Conservation (phyloP, 2,797 vertebrate species). For the Hipposideros larvatus region DNA sequence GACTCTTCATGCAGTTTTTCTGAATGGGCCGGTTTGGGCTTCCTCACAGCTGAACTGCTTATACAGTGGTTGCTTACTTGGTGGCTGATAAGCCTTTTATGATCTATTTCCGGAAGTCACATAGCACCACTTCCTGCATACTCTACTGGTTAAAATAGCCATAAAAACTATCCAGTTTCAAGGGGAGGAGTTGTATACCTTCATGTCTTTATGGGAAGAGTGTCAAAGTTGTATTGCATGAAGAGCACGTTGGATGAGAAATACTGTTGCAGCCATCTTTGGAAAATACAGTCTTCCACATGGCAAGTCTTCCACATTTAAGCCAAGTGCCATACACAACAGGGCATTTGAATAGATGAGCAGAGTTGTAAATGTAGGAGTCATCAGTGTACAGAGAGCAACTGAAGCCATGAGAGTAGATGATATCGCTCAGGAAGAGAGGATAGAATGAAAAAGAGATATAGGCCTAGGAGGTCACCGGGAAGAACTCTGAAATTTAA, state of each 20-base stretch:
- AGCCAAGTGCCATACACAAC: neutral
- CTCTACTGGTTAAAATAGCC: neutral
- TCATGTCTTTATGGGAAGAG: neutral
- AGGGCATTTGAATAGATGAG: neutral
- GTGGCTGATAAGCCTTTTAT: neutral
- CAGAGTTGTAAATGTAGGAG: conserved; percentile 2
- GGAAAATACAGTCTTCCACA: neutral
- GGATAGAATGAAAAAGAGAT: neutral
- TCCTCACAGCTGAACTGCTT: neutral
- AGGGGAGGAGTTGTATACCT: neutral
- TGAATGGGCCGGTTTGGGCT: neutral
- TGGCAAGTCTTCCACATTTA: neutral
- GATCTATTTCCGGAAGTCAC: neutral
- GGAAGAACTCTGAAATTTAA: neutral
- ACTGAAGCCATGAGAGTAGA: neutral
- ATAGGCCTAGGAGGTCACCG: neutral
- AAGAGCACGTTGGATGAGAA: neutral
- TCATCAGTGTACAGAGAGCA: neutral
- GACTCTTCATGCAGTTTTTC: neutral
- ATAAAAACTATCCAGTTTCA: neutral
- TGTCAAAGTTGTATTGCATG: neutral
- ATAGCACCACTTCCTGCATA: neutral
- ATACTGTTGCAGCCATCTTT: neutral
- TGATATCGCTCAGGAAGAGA: neutral
- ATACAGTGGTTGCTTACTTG: neutral